These are phyloP conservation scores for Salminus brasiliensis DNA, from an alignment of 2,113 vertebrate genomes.

Conservation along the genomic window DNA sequence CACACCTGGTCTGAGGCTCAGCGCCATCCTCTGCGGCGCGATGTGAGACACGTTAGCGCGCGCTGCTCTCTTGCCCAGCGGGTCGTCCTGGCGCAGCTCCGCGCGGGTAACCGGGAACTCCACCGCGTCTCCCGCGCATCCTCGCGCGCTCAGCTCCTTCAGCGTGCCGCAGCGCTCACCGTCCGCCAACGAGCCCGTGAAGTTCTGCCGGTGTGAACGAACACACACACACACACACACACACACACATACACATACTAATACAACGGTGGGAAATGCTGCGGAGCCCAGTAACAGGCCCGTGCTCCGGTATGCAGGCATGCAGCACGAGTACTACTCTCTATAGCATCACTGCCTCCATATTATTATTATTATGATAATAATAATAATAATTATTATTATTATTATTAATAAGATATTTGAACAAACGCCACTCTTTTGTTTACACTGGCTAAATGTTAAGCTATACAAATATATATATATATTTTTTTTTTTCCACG, in stretches of 20 bases:
- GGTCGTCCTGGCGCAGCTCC: conserved; percentile 77
- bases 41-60: conserved; percentile 84
- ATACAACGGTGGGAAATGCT: background rate
- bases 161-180: conserved; percentile 85
- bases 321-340: too few relatives aligned
- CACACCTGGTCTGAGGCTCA: conserved; percentile 90
- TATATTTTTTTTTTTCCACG: too few relatives aligned
- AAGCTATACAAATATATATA: too few relatives aligned
- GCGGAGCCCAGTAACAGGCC: background rate
- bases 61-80: conserved; percentile 76
- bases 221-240: background rate
- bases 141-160: conserved; percentile 80
- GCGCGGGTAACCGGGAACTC: conserved; percentile 83
- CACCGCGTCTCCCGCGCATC: conserved; percentile 78
- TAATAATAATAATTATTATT: too few relatives aligned
- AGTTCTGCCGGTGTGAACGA: conserved; percentile 80
- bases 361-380: too few relatives aligned
- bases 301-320: too few relatives aligned
- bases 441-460: too few relatives aligned
- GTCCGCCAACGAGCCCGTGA: conserved; percentile 81
- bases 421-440: too few relatives aligned
- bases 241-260: too few relatives aligned
- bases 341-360: too few relatives aligned
- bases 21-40: conserved; percentile 86
- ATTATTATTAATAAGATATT: too few relatives aligned